Evolutionary conservation across 2,888 invertebrate species (phyloP).

Genomic region (Digitonthophagus gazella): DNA sequence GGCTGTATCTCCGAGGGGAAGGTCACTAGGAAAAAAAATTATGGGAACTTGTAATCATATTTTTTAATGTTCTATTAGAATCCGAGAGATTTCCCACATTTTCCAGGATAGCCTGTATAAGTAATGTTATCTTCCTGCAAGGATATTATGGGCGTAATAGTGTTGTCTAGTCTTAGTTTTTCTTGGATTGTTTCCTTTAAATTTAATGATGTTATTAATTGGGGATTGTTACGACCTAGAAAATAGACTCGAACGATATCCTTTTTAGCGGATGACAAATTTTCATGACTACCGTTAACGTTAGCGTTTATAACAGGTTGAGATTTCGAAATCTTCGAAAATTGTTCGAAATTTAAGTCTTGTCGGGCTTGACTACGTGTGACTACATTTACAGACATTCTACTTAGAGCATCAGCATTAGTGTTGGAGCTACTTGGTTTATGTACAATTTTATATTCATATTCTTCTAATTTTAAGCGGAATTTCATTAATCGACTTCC

Average conservation of each 20-base stretch:
- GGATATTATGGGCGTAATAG: background rate
- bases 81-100: no score
- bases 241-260: background rate
- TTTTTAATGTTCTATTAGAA: no score
- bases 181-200: background rate
- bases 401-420: slow-evolving; percentile 40
- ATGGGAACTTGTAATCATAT: no score
- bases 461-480: slow-evolving; percentile 40
- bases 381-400: slow-evolving; percentile 6
- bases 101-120: no score
- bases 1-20: no score
- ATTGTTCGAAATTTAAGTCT: slow-evolving; percentile 6
- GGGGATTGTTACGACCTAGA: background rate
- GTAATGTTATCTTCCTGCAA: background rate
- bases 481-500: slow-evolving; percentile 38
- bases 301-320: slow-evolving; percentile 6
- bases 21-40: no score
- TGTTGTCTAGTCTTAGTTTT: background rate
- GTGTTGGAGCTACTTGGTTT: slow-evolving; percentile 38
- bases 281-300: slow-evolving; percentile 7
- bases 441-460: slow-evolving; percentile 40
- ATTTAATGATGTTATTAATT: background rate
- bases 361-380: background rate
- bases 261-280: background rate
- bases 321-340: background rate